These are phyloP conservation scores for Cephus rjabovi DNA, from an alignment of 2,888 invertebrate genomes.

Conservation along the genomic window DNA sequence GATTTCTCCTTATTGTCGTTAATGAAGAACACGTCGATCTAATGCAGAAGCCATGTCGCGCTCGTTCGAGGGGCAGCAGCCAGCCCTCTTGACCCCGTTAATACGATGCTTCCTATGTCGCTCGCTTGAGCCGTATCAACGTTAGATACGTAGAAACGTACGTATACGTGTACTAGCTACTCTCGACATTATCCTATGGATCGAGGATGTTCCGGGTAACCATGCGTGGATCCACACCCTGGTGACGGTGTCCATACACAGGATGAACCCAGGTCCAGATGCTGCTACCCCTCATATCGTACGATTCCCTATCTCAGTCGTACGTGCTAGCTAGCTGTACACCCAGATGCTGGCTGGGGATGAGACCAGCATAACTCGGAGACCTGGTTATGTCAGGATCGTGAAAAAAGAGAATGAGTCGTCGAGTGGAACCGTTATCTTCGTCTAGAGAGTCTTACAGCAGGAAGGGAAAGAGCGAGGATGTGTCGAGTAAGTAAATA, in stretches of 20 bases:
- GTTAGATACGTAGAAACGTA: constrained; percentile 22
- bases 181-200: background rate
- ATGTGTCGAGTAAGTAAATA: constrained; percentile 38
- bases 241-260: background rate
- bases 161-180: background rate
- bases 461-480: constrained; percentile 21
- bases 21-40: constrained; percentile 63
- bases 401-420: background rate
- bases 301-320: background rate
- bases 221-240: background rate
- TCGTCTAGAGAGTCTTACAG: background rate
- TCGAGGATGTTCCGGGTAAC: background rate
- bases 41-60: constrained; percentile 64
- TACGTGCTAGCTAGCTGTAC: background rate
- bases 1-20: constrained; percentile 51
- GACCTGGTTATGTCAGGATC: background rate
- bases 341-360: background rate
- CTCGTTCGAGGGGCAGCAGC: constrained; percentile 28
- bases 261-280: background rate
- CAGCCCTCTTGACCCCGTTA: constrained; percentile 53
- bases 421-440: background rate
- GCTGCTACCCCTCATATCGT: background rate
- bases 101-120: constrained; percentile 29
- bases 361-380: background rate
- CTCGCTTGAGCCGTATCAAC: background rate